Base-by-base conservation (phyloP, 2,113 vertebrate species). In the Mesembrinibis cayennensis region DNA sequence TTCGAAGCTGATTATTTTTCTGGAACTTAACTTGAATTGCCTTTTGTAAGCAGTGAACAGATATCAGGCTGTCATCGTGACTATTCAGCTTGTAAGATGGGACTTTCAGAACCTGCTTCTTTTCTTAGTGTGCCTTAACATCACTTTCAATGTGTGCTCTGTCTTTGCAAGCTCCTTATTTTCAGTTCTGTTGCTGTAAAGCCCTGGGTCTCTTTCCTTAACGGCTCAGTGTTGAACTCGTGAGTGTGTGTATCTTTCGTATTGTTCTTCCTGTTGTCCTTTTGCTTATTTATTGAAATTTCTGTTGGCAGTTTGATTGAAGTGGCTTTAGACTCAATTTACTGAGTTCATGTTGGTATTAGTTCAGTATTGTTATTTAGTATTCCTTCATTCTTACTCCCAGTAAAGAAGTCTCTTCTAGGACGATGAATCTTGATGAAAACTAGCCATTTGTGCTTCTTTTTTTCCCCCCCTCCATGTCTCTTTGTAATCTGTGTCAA, bases 391-490 rank as follows among this genome's bases (percentile, higher is more conserved):
- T 77, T 53, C 16, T 62, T 82, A 17, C 20, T 84, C 27, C n/a
- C 40, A 27, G 16, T 73, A 70, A 87, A 65, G 65, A 74, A n/a
- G 56, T 44, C 40, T 76, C 86, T 88, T 53, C 42, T 50, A n/a
- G 42, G 55, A 70, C 50, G 73, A 47, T 1, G 19, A 3, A 0
- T 30, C 55, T 78, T 50, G 2, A 3, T 47, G 7, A 40, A 83
- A 74, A 42, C 32, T 27, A 16, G 17, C 34, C 10, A 1, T 66
- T 70, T 73, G 11, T 62, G 40, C 40, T 5, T 16, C 9, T 8
- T 9, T 20, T 27, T 11, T 18, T 40, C n/a, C 11, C 0, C 12
- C 8, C 6, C 11, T 42, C 11, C 9, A 2, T 16, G 11, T 10
- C 40, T 56, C 9, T n/a, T 66, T 29, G 29, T 61, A n/a, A n/a